phyloP scores from a whole-genome alignment of 2,113 vertebrate species.

The Megaptera novaeangliae region DNA sequence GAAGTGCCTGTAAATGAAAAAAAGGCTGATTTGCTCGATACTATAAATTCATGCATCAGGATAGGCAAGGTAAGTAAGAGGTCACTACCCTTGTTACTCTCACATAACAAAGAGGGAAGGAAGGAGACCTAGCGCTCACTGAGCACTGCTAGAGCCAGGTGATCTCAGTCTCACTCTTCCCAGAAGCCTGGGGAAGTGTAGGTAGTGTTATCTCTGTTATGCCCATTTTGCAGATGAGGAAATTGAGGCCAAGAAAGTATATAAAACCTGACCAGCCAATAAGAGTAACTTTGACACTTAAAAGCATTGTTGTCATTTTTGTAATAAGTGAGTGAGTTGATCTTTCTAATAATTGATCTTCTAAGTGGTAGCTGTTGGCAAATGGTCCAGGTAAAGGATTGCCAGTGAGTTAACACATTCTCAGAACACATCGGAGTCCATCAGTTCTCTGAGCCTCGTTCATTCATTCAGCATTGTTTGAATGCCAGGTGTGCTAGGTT shows the following conservation, averaged over 20 bases:
- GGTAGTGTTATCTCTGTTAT: no score
- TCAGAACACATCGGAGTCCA: not conserved
- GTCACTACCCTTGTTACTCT: not conserved
- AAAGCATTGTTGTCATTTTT: not conserved
- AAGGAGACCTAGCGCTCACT: not conserved
- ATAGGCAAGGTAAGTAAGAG: slow-evolving; percentile 92
- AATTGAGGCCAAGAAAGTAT: not conserved
- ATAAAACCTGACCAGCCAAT: not conserved
- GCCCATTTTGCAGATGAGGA: not conserved
- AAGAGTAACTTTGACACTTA: not conserved
- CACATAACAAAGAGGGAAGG: not conserved
- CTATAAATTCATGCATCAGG: slow-evolving; percentile 94
- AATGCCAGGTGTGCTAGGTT: not conserved
- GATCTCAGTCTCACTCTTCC: not conserved
- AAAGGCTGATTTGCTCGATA: slow-evolving; percentile 95
- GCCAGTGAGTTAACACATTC: not conserved
- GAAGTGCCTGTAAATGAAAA: slow-evolving; percentile 98
- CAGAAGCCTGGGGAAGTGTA: not conserved
- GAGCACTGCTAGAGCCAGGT: accelerated
- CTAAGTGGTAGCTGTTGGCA: not conserved
- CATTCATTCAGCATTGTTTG: not conserved
- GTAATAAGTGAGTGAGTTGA: not conserved
- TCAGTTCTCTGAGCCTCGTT: not conserved
- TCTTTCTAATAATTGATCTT: not conserved
- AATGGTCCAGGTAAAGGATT: not conserved